A percentile compares a stretch with the other conserved stretches of the same genome.
Evolutionary conservation across 2,113 vertebrate genomes (phyloP).

Genomic region (Prietella phreatophila): DNA sequence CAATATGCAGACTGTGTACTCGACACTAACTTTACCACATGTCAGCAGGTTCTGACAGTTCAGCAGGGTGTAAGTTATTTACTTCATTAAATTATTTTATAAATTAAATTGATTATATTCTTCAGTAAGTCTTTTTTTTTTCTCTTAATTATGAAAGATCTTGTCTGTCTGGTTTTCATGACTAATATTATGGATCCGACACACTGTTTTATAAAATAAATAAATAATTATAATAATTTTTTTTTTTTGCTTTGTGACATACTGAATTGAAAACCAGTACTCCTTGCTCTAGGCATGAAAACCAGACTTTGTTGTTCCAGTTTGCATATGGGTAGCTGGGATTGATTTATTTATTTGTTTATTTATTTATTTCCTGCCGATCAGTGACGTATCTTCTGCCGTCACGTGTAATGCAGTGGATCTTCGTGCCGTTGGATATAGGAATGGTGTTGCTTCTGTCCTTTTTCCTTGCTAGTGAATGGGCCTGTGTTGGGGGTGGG

Average conservation of each 20-base stretch:
- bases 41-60: conserved; percentile 33
- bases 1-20: background rate
- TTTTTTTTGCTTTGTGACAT: background rate
- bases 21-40: conserved; percentile 26
- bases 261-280: background rate
- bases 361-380: background rate
- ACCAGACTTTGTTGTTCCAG: background rate
- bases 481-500: background rate
- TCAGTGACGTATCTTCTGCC: background rate
- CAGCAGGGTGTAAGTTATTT: conserved; percentile 43
- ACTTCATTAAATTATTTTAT: background rate
- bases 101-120: background rate
- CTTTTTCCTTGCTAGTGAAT: background rate
- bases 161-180: conserved; percentile 29
- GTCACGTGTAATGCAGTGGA: background rate
- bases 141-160: background rate
- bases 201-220: background rate
- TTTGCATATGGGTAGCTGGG: background rate
- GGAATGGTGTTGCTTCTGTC: background rate
- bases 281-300: too few species aligned
- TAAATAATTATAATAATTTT: too few species aligned
- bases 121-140: background rate
- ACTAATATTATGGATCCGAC: background rate
- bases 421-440: background rate
- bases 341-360: background rate